Conservation (phyloP, 2,797 vertebrate species). For the Aulostomus chinensis region DNA sequence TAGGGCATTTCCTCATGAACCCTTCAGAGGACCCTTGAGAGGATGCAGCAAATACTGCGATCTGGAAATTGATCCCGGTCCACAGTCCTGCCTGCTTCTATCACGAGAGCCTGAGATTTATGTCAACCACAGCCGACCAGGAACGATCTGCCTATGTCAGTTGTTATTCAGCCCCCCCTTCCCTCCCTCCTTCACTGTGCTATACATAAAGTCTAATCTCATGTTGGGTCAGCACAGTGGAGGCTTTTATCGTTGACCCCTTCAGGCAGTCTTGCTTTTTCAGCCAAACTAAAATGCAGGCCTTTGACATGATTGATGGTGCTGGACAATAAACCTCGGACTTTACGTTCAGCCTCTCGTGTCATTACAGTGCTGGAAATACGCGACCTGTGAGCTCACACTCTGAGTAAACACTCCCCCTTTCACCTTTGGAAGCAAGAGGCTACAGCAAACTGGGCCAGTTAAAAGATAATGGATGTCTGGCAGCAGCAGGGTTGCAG, state of each 20-base stretch:
- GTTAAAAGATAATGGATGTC: too few species aligned
- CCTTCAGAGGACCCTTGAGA: constrained; percentile 18
- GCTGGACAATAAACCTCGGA: constrained; percentile 24
- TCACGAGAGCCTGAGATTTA: constrained; percentile 55
- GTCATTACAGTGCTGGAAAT: constrained; percentile 34
- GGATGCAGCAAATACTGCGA: constrained; percentile 29
- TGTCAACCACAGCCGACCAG: constrained; percentile 49
- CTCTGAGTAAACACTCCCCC: not conserved
- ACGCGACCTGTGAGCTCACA: constrained; percentile 1
- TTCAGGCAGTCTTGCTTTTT: constrained; percentile 29
- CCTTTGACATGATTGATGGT: constrained; percentile 64
- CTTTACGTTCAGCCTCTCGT: constrained; percentile 31
- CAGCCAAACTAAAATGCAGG: constrained; percentile 46
- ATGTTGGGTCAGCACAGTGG: constrained; percentile 62
- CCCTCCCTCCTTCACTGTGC: not conserved
- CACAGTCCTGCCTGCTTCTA: constrained; percentile 22
- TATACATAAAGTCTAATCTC: constrained; percentile 35
- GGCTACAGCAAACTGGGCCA: too few species aligned
- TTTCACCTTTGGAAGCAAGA: constrained; percentile 11
- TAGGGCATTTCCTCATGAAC: constrained; percentile 29
- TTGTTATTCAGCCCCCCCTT: constrained; percentile 34
- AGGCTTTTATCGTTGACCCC: constrained; percentile 57
- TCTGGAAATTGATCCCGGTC: constrained; percentile 58
- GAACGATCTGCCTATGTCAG: constrained; percentile 59
- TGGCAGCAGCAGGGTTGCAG: too few species aligned